A percentile compares a stretch with the other conserved stretches of the same genome.
Evolutionary conservation across 2,113 vertebrate species (phyloP).

Genomic region (Bujurquina vittata): DNA sequence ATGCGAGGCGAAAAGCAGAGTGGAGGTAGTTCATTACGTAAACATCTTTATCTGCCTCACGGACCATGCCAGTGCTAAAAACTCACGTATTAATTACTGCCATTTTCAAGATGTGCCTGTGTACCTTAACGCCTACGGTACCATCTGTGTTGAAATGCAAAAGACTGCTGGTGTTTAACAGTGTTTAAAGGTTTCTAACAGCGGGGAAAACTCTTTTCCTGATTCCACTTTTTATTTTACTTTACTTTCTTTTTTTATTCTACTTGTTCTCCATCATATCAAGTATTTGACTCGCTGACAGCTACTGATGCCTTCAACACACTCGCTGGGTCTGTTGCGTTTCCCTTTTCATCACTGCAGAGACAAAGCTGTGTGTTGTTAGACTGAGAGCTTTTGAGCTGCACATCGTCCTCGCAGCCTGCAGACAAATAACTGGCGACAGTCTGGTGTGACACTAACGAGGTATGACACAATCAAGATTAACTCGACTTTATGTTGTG

Average conservation of each 20-base stretch:
- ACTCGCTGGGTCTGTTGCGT: neutral
- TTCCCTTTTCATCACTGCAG: neutral
- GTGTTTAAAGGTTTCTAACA: conserved; percentile 23
- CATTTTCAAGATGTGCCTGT: conserved; percentile 52
- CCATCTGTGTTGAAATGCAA: conserved; percentile 19
- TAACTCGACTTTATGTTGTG: conserved; percentile 60
- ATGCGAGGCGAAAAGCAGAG: conserved; percentile 58
- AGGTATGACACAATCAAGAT: conserved; percentile 63
- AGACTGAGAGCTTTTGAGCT: conserved; percentile 37
- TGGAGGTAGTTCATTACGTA: conserved; percentile 70
- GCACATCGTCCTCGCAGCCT: conserved; percentile 47
- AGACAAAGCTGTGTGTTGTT: conserved; percentile 13
- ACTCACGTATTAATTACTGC: conserved; percentile 70
- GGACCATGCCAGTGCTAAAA: conserved; percentile 51
- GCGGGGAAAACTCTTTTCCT: neutral
- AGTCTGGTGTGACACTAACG: conserved; percentile 53
- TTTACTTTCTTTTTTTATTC: too few species aligned
- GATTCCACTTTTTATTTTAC: neutral
- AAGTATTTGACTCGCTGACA: conserved; percentile 14
- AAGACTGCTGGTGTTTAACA: conserved; percentile 7
- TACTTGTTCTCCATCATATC: neutral
- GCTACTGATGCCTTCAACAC: conserved; percentile 37
- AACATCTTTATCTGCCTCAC: conserved; percentile 49
- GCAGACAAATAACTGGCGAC: conserved; percentile 38
- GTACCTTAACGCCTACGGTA: conserved; percentile 28